These are phyloP conservation scores for Staurois parvus DNA, from an alignment of 2,797 vertebrate species.

Conservation along the genomic window DNA sequence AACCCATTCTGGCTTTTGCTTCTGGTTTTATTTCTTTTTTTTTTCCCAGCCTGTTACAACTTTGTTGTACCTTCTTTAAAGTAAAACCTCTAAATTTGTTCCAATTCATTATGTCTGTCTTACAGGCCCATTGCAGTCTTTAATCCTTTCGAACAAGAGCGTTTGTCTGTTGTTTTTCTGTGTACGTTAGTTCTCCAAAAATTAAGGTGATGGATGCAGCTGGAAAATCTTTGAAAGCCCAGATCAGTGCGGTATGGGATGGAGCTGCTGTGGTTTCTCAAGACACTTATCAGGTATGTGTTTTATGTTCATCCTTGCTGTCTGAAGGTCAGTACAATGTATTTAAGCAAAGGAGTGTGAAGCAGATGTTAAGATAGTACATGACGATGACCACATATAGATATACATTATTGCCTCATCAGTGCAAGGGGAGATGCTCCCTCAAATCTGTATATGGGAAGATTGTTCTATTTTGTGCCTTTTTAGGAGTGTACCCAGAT, in stretches of 20 bases:
- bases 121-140: constrained; percentile 83
- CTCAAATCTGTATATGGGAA: no score
- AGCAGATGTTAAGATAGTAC: no score
- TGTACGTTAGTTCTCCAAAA: constrained; percentile 77
- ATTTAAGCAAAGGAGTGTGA: no score
- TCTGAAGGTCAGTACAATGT: no score
- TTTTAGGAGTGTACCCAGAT: no score
- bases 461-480: no score
- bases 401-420: no score
- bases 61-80: not conserved
- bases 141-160: constrained; percentile 86
- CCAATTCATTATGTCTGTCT: constrained; percentile 51
- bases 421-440: no score
- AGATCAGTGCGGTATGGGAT: constrained; percentile 87
- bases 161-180: constrained; percentile 79
- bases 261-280: constrained; percentile 72
- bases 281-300: constrained; percentile 83
- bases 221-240: constrained; percentile 77
- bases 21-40: not conserved
- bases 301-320: not conserved
- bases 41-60: no score
- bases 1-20: not conserved
- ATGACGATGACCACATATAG: no score
- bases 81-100: not conserved
- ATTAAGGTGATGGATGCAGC: constrained; percentile 75